Base-by-base conservation (phyloP, 2,888 invertebrate genomes). In the Xestia ashworthii region DNA sequence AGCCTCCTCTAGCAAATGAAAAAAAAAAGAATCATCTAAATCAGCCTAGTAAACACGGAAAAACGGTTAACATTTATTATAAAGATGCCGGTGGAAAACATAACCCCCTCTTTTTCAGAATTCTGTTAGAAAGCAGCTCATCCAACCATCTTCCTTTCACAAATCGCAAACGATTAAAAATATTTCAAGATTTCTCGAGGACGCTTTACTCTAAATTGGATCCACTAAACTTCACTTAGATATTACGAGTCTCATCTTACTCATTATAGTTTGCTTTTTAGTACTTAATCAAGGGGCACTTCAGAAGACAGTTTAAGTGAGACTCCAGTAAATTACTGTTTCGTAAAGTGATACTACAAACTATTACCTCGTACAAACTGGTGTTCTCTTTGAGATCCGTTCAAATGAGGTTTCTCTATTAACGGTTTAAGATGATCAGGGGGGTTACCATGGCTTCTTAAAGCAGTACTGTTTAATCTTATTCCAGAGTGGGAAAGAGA, bases 181-280 rank as follows among this genome's bases (percentile, higher is more conserved):
- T 5, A 60, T 69, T 48, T 53, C 38, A 60, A 53, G n/a, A 53
- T 22, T 69, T 32, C 80, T 68, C 55, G 50, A 60, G 32, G 22
- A n/a, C 78, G 32, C 78, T 67, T 74, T 46, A 69, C 58, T 69
- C 41, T 16, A 60, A 41, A 78, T 73, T 71, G 44, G n/a, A 68
- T 76, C 58, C 67, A 53, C 64, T 58, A 41, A 79, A 76, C 50
- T 76, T 74, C 16, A 55, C 25, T 70, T 32, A 67, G 71, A 76
- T 73, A 74, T 79, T 66, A 76, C 44, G 46, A 64, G 32, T 73
- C 64, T 76, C 65, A 65, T 44, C 44, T 44, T n/a, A 44, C 65
- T 65, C 62, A 71, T 86, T 74, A 74, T 77, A 83, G 84, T 76
- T 80, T 70, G 71, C 65, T 81, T 84, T 81, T 76, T 73, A 81